phyloP scores from a whole-genome alignment of 30 jellyfish, hydroid and myxozoan genomes.

The Aurelia aurita region DNA sequence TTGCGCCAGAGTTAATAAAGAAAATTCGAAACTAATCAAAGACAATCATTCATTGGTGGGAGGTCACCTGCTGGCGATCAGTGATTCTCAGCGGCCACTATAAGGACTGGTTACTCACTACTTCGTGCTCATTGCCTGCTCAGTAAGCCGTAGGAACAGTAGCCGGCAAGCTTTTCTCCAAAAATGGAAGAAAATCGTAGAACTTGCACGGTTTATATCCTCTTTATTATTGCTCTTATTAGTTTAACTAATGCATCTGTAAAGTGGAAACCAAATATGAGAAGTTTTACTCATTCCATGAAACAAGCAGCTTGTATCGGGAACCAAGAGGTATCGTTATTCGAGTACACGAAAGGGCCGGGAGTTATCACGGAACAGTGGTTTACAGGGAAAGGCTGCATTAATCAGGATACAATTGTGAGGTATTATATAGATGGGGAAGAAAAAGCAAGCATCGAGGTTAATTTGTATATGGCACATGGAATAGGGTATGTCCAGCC shows the following conservation, averaged over 20 bases:
- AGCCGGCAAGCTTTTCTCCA: no score
- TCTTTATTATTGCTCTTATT: neutral
- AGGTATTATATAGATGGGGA: slow-evolving; percentile 87
- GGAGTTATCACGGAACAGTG: slow-evolving; percentile 96
- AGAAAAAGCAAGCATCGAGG: slow-evolving; percentile 67
- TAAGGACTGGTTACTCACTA: no score
- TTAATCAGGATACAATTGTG: slow-evolving; percentile 60
- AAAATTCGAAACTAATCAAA: no score
- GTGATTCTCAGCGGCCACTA: no score
- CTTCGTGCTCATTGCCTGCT: no score
- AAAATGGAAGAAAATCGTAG: no score
- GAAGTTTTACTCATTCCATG: slow-evolving; percentile 74
- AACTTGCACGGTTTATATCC: no score
- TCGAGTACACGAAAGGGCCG: slow-evolving; percentile 71
- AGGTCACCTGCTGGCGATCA: no score
- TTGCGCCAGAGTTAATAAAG: no score
- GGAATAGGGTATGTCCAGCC: slow-evolving; percentile 66
- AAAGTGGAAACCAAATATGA: slow-evolving; percentile 73
- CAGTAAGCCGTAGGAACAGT: no score
- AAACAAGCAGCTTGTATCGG: slow-evolving; percentile 76
- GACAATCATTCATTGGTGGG: no score
- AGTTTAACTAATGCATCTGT: slow-evolving; percentile 29
- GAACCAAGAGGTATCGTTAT: slow-evolving; percentile 53
- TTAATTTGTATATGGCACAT: slow-evolving; percentile 72
- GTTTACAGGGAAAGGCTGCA: slow-evolving; percentile 86